phyloP scores from a whole-genome alignment of 2,113 vertebrate genomes.

The Nycticorax nycticorax region DNA sequence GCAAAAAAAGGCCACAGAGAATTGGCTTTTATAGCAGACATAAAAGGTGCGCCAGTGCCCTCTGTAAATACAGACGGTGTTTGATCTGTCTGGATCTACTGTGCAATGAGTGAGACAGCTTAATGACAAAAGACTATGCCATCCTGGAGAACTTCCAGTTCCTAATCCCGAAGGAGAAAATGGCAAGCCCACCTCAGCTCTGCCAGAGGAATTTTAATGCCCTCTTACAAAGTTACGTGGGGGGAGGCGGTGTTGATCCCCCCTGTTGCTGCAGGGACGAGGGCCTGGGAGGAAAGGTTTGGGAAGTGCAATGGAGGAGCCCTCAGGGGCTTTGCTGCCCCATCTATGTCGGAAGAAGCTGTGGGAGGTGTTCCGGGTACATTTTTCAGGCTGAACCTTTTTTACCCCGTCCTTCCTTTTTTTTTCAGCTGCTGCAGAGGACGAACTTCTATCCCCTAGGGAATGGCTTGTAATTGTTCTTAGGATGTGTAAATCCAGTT shows the following conservation, averaged over 20 bases:
- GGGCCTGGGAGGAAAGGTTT: neutral
- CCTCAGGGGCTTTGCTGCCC: neutral
- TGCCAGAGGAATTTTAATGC: neutral
- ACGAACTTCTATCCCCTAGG: neutral
- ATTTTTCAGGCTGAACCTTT: neutral
- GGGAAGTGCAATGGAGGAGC: neutral
- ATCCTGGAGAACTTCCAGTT: neutral
- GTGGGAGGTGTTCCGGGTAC: neutral
- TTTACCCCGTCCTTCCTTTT: fast-evolving
- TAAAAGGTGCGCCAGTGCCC: neutral
- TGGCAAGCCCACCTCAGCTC: neutral
- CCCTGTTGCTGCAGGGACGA: neutral
- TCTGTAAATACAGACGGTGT: neutral
- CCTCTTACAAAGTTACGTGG: neutral
- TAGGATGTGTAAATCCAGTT: neutral
- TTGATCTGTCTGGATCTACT: neutral
- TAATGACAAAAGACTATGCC: neutral
- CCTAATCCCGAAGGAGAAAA: neutral
- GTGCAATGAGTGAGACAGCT: neutral
- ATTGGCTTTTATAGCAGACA: neutral
- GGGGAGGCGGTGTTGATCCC: neutral
- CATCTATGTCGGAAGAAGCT: neutral
- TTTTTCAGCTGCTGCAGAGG: neutral
- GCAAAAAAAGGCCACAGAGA: neutral
- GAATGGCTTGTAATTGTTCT: neutral